These are phyloP conservation scores for Sparidentex hasta DNA, from an alignment of 2,797 vertebrate species.

Conservation along the genomic window DNA sequence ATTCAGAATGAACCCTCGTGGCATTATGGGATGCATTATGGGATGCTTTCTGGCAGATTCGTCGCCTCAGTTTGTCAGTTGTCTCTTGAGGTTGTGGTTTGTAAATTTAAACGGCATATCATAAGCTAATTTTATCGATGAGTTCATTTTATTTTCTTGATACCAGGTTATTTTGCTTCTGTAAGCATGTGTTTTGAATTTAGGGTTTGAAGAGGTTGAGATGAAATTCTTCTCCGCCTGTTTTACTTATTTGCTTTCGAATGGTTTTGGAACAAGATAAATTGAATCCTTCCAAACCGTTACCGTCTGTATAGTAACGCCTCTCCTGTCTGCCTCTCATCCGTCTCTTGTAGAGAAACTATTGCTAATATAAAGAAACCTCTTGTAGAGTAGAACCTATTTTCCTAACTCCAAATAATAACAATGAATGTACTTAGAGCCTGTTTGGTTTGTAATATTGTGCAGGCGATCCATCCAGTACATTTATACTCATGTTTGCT, in stretches of 20 bases:
- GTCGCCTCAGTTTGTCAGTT: constrained; percentile 44
- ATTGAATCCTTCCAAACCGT: constrained; percentile 35
- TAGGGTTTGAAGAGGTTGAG: constrained; percentile 16
- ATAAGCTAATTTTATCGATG: constrained; percentile 43
- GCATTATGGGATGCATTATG: constrained; percentile 15
- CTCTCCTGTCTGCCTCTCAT: constrained; percentile 49
- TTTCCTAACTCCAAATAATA: constrained; percentile 70
- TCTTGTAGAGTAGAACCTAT: constrained; percentile 69
- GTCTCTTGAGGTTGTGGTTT: constrained; percentile 22
- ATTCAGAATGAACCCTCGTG: constrained; percentile 1
- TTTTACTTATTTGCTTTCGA: constrained; percentile 31
- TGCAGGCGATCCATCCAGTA: constrained; percentile 56
- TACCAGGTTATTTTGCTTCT: constrained; percentile 1
- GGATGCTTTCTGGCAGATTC: background rate
- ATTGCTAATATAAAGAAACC: constrained; percentile 54
- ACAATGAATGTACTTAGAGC: constrained; percentile 78
- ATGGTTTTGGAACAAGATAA: constrained; percentile 19
- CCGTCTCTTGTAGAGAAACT: constrained; percentile 67
- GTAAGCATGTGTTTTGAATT: constrained; percentile 18
- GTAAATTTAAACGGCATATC: constrained; percentile 60
- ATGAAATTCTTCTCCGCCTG: constrained; percentile 35
- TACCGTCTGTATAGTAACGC: constrained; percentile 36
- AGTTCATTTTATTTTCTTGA: constrained; percentile 10
- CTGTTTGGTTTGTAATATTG: constrained; percentile 62
- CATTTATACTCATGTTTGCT: constrained; percentile 49